Conservation (phyloP, 2,113 vertebrate genomes). For the Thryonomys swinderianus region DNA sequence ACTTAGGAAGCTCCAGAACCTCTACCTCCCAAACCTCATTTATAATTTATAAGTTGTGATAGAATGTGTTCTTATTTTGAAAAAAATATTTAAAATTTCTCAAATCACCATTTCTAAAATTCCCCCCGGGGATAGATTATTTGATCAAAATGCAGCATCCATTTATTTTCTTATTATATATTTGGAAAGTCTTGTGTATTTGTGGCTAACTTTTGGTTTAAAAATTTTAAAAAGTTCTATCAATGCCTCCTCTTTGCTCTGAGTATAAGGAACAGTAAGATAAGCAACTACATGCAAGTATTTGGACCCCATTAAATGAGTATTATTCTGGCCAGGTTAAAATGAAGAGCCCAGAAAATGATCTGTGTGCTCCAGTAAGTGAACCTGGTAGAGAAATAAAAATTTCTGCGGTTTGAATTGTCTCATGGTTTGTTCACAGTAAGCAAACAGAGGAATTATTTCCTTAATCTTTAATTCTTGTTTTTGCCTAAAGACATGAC, state of each 20-base stretch:
- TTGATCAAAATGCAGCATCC: constrained; percentile 11
- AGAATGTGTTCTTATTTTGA: not conserved
- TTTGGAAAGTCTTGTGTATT: constrained; percentile 30
- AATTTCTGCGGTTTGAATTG: constrained; percentile 5
- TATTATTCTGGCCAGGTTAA: not conserved
- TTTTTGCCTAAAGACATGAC: not conserved
- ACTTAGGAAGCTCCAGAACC: accelerated
- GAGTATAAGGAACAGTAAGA: not conserved
- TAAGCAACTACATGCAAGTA: not conserved
- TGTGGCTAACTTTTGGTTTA: not conserved
- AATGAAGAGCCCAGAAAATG: not conserved
- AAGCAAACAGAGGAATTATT: constrained; percentile 35
- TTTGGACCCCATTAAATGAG: constrained; percentile 43
- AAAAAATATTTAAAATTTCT: constrained; percentile 53
- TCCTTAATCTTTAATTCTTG: not conserved
- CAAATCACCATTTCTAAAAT: constrained; percentile 20
- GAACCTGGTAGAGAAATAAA: not conserved
- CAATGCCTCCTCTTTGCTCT: constrained; percentile 25
- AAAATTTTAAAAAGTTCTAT: not conserved
- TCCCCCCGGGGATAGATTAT: not conserved
- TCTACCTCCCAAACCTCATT: not conserved
- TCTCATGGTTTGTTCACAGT: not conserved
- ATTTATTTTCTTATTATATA: constrained; percentile 29
- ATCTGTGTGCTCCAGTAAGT: not conserved
- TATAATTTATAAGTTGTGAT: not conserved